Evolutionary conservation across 1,140 invertebrate genomes (phyloP), one percentile per base, ranked within the genome.

Genomic region (Cydia strobilella): DNA sequence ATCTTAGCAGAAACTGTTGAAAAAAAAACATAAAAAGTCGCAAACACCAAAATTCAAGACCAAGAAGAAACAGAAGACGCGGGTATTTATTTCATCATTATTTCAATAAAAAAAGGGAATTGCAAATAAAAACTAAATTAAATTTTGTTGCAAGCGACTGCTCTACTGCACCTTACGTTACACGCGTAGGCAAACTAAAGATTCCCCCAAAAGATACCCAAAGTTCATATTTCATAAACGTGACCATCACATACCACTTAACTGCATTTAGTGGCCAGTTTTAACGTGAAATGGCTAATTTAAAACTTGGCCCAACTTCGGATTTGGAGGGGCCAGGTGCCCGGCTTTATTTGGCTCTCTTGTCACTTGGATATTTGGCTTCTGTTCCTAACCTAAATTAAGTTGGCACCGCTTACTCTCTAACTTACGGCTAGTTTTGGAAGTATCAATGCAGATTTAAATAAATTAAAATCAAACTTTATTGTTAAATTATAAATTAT

Each of bases 211-310:
- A 74, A 88, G 89, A 88, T 78, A 80, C 75, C 73, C 81, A 86
- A 82, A 87, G 84, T 87, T 87, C 80, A 88, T 89, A 88, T 89
- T 90, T 90, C 88, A 90, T 87, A 89, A 89, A 90, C 88, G 89
- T 90, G 89, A 88, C 86, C 80, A 85, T 84, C 80, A 80, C 80
- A 80, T 77, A 6, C 72, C 25, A 62, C 45, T 48, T 48, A 31
- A 72, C 18, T 48, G 71, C 71, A 18, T 51, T 59, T 45, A 72
- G 45, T 25, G 25, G 39, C 35, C 71, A 45, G 31, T 72, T 39
- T 72, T 72, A 72, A 27, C n/a, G 10, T 74, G 71, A 45, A 51
- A 18, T 48, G 66, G 77, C 78, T 86, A 82, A 83, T 86, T 86
- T 80, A 83, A 86, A 84, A 83, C 73, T 86, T 86, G 83, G 81